Conservation (phyloP, 2,113 vertebrate species). For the Nibea albiflora region DNA sequence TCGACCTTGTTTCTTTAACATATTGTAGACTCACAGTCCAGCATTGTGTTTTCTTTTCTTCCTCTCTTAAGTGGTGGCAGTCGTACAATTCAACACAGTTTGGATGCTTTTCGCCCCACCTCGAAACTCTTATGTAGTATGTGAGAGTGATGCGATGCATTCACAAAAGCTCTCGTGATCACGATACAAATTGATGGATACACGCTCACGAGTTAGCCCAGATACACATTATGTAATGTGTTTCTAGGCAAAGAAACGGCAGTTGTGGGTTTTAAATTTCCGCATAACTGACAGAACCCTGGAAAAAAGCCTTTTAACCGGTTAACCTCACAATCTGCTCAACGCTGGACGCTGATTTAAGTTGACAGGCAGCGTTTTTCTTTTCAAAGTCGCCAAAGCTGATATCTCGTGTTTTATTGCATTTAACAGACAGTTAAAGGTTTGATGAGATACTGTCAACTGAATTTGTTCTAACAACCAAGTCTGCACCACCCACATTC, state of each 20-base stretch:
- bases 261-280: constrained; percentile 58
- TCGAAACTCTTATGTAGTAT: constrained; percentile 8
- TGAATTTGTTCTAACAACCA: background rate
- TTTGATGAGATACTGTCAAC: constrained; percentile 39
- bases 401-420: constrained; percentile 30
- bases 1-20: background rate
- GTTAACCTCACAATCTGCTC: constrained; percentile 69
- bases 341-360: constrained; percentile 44
- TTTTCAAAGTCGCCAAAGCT: constrained; percentile 44
- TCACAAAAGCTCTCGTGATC: constrained; percentile 11
- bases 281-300: constrained; percentile 55
- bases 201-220: constrained; percentile 18
- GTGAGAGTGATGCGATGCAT: background rate
- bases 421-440: constrained; percentile 37
- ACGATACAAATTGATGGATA: constrained; percentile 34
- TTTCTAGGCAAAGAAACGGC: constrained; percentile 47
- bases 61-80: background rate
- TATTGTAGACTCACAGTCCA: background rate
- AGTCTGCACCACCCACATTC: constrained; percentile 10
- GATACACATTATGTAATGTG: constrained; percentile 51
- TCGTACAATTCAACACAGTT: background rate
- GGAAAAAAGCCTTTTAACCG: constrained; percentile 41
- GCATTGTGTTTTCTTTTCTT: background rate
- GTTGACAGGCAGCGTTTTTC: constrained; percentile 63
- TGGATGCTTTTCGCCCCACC: background rate